phyloP scores from a whole-genome alignment of 1,140 invertebrate species.

The Diuraphis noxia region DNA sequence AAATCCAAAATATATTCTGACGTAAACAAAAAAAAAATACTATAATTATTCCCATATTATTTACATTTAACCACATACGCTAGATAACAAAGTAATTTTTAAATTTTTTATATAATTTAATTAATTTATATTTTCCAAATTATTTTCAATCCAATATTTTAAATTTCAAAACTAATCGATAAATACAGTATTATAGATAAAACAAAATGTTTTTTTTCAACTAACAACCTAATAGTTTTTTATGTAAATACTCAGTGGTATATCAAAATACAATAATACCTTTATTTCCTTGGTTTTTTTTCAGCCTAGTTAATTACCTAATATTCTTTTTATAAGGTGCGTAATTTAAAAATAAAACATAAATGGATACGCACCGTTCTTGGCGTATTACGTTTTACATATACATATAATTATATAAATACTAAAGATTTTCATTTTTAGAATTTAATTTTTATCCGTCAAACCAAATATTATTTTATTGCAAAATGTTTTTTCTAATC shows the following conservation, averaged over 20 bases:
- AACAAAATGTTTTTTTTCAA: not conserved
- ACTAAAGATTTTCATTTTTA: not conserved
- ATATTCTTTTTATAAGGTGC: not conserved
- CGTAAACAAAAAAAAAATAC: not conserved
- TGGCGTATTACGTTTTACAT: no score
- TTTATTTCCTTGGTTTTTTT: not conserved
- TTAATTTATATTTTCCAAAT: not conserved
- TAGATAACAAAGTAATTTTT: no score
- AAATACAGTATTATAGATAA: not conserved
- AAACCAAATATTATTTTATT: conserved; percentile 31
- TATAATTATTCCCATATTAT: not conserved
- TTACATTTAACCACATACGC: not conserved
- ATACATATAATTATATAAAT: not conserved
- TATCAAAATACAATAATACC: not conserved
- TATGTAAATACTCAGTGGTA: not conserved
- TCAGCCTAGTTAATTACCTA: not conserved
- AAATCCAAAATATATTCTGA: not conserved
- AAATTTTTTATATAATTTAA: not conserved
- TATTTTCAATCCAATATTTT: not conserved
- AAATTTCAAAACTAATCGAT: not conserved
- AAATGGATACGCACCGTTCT: not conserved
- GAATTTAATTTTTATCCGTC: not conserved
- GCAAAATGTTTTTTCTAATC: not conserved
- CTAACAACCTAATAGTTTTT: not conserved
- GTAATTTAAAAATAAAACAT: not conserved